Base-by-base conservation (phyloP, 2,888 invertebrate genomes). In the Emmelina monodactyla region DNA sequence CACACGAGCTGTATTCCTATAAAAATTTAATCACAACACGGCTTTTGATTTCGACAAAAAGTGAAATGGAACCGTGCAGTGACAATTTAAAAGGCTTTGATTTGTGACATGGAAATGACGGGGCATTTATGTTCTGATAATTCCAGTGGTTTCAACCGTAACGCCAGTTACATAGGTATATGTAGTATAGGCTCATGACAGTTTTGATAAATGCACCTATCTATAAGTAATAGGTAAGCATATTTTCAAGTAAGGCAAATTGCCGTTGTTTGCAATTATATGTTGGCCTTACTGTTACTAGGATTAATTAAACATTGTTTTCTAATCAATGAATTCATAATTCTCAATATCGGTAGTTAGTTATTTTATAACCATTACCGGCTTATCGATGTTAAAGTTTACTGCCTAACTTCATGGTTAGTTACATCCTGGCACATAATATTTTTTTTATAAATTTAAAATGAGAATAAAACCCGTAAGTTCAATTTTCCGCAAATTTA, bases 401-500 rank as follows among this genome's bases (percentile, higher is more conserved):
- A 76, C 58, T 63, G 71, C 65, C 49, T 49, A 45, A 38, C 72
- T 72, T 68, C 62, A 75, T 67, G 78, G 76, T 78, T 78, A 78
- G 78, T 79, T 79, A 70, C 66, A 68, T 58, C 62, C 66, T 66
- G 63, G 62, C 70, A 69, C 72, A 58, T 70, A 63, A 66, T 70
- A 69, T 73, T 75, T 75, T n/a, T 75, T 70, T 71, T 66, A 68
- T 73, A 70, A 66, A 68, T 68, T 65, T 61, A 58, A 61, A 59
- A 60, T 52, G 56, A 53, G 53, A 50, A 54, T 55, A 66, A 64
- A 68, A 58, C 57, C 58, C 54, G 54, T 54, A 46, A 59, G 62
- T 71, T 64, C 65, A 78, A 78, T 79, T 79, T 78, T 73, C 67
- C 78, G 78, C 75, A 76, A 72, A 70, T 76, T 75, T 75, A 63